Percentiles rank a stretch among this genome's conserved stretches.
Evolutionary conservation across 2,888 invertebrate species (phyloP).

Genomic region (Alsophila aescularia): DNA sequence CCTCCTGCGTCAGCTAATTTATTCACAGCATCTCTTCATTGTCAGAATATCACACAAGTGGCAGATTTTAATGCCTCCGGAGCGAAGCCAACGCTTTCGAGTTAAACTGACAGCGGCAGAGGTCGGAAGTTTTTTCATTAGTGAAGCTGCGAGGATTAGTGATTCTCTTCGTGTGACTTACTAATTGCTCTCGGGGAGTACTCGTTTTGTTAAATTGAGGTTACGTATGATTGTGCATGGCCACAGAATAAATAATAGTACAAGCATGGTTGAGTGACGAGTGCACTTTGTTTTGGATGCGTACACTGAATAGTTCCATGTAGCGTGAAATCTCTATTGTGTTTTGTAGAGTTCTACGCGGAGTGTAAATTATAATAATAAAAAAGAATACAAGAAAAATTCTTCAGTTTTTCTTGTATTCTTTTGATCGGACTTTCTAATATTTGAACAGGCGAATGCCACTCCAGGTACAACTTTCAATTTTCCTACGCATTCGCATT

Average conservation of each 20-base stretch:
- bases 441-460: no score
- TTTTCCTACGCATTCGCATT: no score
- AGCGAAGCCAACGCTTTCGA: conserved; percentile 38
- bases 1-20: conserved; percentile 13
- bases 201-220: conserved; percentile 10
- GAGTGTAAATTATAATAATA: no score
- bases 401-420: no score
- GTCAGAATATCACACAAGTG: conserved; percentile 16
- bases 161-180: conserved; percentile 36
- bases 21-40: conserved; percentile 20
- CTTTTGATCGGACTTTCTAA: no score
- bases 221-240: background rate
- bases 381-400: no score
- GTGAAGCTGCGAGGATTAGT: conserved; percentile 43
- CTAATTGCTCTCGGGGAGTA: conserved; percentile 29
- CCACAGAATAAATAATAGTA: no score
- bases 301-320: background rate
- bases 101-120: conserved; percentile 44
- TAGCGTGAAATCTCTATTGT: background rate
- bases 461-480: no score
- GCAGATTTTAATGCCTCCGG: conserved; percentile 26
- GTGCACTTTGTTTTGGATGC: background rate
- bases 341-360: background rate
- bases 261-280: background rate
- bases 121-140: conserved; percentile 56